These are phyloP conservation scores for Parnassius mnemosyne DNA, from an alignment of 2,888 invertebrate species.

Conservation along the genomic window DNA sequence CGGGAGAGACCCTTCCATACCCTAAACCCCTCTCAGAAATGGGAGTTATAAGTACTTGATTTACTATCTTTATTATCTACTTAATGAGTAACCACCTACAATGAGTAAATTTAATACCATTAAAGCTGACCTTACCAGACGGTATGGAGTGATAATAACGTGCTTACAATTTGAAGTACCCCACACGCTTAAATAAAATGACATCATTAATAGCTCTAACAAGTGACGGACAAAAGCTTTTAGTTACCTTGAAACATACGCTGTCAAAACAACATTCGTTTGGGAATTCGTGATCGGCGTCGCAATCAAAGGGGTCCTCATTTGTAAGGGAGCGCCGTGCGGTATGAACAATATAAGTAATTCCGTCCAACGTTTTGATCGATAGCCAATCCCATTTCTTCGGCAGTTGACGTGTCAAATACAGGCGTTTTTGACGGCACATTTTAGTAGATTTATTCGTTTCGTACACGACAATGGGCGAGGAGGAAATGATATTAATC, in stretches of 20 bases:
- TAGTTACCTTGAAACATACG: conserved; percentile 12
- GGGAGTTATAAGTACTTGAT: too few species aligned
- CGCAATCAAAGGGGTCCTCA: conserved; percentile 48
- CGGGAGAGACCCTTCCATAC: too few species aligned
- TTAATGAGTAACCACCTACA: too few species aligned
- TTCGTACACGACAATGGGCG: conserved; percentile 45
- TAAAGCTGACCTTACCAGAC: too few species aligned
- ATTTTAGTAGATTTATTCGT: conserved; percentile 54
- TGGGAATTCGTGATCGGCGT: conserved; percentile 19
- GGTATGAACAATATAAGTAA: conserved; percentile 68
- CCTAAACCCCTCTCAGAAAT: too few species aligned
- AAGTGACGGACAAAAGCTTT: neutral
- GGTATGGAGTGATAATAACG: too few species aligned
- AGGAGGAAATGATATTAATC: conserved; percentile 45
- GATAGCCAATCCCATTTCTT: conserved; percentile 60
- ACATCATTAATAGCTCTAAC: too few species aligned
- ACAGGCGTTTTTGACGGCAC: conserved; percentile 46
- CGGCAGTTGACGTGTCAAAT: conserved; percentile 58
- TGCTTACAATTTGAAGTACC: too few species aligned
- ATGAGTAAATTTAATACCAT: too few species aligned
- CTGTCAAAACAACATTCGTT: conserved; percentile 51
- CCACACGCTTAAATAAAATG: too few species aligned
- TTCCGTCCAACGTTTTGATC: conserved; percentile 63
- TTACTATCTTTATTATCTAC: too few species aligned
- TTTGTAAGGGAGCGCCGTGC: conserved; percentile 57